Conservation (phyloP, 2,113 vertebrate species). For the Cryptomyrus ogoouensis region DNA sequence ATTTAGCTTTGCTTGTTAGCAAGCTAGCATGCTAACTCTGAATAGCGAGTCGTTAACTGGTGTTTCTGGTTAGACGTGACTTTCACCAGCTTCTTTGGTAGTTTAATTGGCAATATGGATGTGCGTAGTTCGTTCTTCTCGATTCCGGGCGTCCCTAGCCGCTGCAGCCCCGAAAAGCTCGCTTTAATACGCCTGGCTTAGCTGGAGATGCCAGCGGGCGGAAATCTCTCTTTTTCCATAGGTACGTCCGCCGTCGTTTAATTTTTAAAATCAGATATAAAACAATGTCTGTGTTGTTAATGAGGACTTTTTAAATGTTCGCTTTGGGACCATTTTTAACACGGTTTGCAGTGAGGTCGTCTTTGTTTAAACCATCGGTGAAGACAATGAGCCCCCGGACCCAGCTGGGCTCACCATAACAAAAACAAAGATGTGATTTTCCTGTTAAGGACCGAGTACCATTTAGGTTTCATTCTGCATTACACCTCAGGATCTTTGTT, state of each 20-base stretch:
- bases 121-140: neutral
- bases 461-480: conserved; percentile 2
- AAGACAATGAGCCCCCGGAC: neutral
- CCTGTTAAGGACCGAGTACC: neutral
- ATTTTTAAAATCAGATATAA: neutral
- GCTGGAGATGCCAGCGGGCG: neutral
- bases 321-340: neutral
- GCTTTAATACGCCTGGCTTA: neutral
- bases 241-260: neutral
- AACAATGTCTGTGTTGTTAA: neutral
- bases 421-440: conserved; percentile 20
- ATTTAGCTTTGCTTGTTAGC: conserved; percentile 3
- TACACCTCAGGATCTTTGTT: neutral
- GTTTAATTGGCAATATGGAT: neutral
- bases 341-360: neutral
- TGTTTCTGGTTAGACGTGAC: neutral
- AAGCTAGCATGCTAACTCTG: conserved; percentile 1
- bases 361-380: neutral
- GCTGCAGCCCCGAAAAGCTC: neutral
- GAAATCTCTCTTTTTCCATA: neutral
- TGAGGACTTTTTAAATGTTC: neutral
- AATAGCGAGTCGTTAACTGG: neutral
- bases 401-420: neutral
- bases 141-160: neutral
- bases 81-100: neutral